Evolutionary conservation across 2,888 invertebrate species (phyloP).

Genomic region (Chironomus tentans): DNA sequence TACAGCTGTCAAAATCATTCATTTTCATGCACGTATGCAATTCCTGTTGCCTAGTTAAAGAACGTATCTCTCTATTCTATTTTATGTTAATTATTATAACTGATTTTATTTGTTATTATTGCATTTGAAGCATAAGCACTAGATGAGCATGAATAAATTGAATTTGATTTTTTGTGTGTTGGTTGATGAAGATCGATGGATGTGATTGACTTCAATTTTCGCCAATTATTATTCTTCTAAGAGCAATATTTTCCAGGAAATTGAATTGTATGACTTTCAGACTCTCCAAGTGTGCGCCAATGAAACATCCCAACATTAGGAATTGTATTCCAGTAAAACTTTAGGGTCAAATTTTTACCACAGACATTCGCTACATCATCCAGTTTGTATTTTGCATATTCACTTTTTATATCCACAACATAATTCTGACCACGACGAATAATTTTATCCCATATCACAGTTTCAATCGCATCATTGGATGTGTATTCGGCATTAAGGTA

Average conservation of each 20-base stretch:
- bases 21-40: slow-evolving; percentile 6
- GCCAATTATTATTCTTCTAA: too few species aligned
- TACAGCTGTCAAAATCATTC: slow-evolving; percentile 26
- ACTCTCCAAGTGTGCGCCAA: background rate
- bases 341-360: background rate
- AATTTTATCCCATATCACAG: background rate
- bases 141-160: background rate
- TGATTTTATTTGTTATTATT: background rate
- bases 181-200: too few species aligned
- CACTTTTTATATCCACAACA: background rate
- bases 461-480: background rate
- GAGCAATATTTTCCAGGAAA: too few species aligned
- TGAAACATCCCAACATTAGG: background rate
- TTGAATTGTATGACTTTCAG: too few species aligned
- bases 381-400: background rate
- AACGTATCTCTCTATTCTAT: background rate
- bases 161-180: too few species aligned
- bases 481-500: background rate
- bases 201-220: too few species aligned
- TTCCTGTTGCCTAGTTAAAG: background rate
- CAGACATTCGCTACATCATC: background rate
- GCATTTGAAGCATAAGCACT: too few species aligned
- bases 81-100: background rate
- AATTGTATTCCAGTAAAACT: background rate
- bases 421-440: background rate